These are phyloP conservation scores for Parnassius mnemosyne DNA, from an alignment of 2,888 invertebrate species.

Conservation along the genomic window DNA sequence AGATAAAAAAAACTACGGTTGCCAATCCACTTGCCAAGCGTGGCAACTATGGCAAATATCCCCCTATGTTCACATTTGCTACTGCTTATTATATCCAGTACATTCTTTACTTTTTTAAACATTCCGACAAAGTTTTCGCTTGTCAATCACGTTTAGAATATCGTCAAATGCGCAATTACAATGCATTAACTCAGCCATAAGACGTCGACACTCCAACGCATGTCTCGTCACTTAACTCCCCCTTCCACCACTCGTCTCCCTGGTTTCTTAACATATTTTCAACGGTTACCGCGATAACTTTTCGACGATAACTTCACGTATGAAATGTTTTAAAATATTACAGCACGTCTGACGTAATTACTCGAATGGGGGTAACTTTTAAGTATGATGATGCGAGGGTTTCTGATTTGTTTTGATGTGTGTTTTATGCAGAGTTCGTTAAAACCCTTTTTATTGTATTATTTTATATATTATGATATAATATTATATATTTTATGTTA, in stretches of 20 bases:
- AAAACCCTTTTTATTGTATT: too few species aligned
- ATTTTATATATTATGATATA: too few species aligned
- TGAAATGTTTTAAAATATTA: slow-evolving; percentile 70
- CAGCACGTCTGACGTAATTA: slow-evolving; percentile 59
- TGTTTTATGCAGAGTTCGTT: background rate
- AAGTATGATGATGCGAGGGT: slow-evolving; percentile 39
- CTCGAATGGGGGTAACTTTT: slow-evolving; percentile 44
- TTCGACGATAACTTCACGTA: slow-evolving; percentile 49
- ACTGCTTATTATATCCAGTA: too few species aligned
- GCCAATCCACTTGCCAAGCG: too few species aligned
- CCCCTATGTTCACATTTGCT: too few species aligned
- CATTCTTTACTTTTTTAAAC: background rate
- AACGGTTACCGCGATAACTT: slow-evolving; percentile 48
- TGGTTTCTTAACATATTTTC: slow-evolving; percentile 54
- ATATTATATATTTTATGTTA: too few species aligned
- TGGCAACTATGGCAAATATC: too few species aligned
- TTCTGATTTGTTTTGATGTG: slow-evolving; percentile 11
- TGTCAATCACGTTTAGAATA: slow-evolving; percentile 33
- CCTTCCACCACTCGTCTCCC: slow-evolving; percentile 39
- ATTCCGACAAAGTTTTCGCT: slow-evolving; percentile 7
- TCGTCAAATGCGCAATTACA: slow-evolving; percentile 40
- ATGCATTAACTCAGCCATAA: slow-evolving; percentile 37
- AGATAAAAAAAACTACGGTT: too few species aligned
- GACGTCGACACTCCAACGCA: slow-evolving; percentile 12
- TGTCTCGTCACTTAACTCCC: slow-evolving; percentile 31